A percentile compares a stretch with the other conserved stretches of the same genome.
phyloP scores from a whole-genome alignment of 1,140 invertebrate species.

The Patella vulgata region DNA sequence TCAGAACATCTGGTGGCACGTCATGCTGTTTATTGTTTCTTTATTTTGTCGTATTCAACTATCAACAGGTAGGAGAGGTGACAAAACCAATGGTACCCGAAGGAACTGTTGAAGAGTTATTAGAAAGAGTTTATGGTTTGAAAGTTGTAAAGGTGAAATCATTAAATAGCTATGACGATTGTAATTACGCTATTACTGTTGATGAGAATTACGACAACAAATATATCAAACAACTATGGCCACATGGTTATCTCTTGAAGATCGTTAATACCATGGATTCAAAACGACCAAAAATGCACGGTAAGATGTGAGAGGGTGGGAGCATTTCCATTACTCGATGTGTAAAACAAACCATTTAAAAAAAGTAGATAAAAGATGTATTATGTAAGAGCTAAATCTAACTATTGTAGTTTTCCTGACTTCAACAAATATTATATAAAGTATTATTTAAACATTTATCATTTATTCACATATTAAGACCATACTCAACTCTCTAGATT shows the following conservation, averaged over 20 bases:
- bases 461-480: too few relatives aligned
- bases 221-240: conserved; percentile 40
- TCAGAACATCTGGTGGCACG: too few relatives aligned
- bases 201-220: conserved; percentile 37
- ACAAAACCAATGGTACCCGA: too few relatives aligned
- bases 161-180: conserved; percentile 84
- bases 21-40: too few relatives aligned
- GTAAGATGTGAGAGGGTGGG: conserved; percentile 23
- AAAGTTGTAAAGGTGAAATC: conserved; percentile 73
- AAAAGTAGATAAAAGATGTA: neutral
- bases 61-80: too few relatives aligned
- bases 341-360: neutral
- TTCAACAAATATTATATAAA: too few relatives aligned
- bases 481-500: too few relatives aligned
- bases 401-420: too few relatives aligned
- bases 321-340: neutral
- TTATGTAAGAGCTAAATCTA: too few relatives aligned
- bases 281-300: conserved; percentile 73
- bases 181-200: conserved; percentile 74
- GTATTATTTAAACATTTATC: too few relatives aligned
- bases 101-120: too few relatives aligned
- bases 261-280: conserved; percentile 84
- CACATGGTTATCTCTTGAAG: conserved; percentile 81
- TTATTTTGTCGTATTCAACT: too few relatives aligned
- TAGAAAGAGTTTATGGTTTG: conserved; percentile 83